Evolutionary conservation across 35 echinoderm and acorn worm species (phyloP).

Genomic region (Lytechinus variegatus): DNA sequence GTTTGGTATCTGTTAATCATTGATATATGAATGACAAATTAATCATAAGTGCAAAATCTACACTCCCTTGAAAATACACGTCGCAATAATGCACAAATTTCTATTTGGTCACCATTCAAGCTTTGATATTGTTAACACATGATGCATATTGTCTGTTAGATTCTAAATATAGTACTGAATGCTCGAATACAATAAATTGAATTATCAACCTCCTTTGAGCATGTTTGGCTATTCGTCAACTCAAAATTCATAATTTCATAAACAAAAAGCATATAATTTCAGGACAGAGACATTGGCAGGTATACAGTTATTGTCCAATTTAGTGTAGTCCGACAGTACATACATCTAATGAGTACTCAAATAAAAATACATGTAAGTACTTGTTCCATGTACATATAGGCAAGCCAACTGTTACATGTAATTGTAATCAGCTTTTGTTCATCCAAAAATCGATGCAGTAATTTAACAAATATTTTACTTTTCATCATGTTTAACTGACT

Average conservation of each 20-base stretch:
- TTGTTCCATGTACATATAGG: background rate
- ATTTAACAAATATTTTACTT: no score
- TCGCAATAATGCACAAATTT: no score
- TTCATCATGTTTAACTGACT: no score
- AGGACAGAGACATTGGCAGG: background rate
- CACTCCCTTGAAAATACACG: no score
- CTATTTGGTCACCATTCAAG: no score
- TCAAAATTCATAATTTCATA: background rate
- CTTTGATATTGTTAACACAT: background rate
- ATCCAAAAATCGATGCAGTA: background rate
- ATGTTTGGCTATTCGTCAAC: background rate
- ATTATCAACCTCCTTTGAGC: background rate
- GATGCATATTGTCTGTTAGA: background rate
- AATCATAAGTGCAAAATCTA: background rate
- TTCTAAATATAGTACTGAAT: background rate
- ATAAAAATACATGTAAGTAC: background rate
- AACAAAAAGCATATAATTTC: background rate
- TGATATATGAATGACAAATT: background rate
- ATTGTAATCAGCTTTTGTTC: background rate
- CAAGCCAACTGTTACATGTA: background rate
- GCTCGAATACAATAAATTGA: background rate
- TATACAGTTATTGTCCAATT: background rate
- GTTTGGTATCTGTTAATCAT: background rate
- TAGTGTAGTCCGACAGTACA: background rate
- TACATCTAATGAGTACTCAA: background rate